A percentile compares a stretch with the other conserved stretches of the same genome.
Conservation (phyloP, 2,113 vertebrate genomes). For the Erythrolamprus reginae region DNA sequence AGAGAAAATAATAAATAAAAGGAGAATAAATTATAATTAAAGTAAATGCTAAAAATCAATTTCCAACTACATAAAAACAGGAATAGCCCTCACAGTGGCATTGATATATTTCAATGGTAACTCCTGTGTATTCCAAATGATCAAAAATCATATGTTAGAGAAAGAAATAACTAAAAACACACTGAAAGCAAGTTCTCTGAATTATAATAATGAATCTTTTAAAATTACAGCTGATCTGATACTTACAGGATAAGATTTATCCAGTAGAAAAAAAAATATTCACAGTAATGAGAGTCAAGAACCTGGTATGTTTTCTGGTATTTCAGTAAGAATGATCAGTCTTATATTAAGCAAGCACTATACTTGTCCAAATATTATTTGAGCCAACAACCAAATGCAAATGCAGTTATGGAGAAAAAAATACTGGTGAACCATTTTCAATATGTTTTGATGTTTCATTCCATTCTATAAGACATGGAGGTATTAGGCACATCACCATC, state of each 20-base stretch:
- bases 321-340: not conserved
- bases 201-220: not conserved
- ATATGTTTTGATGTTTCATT: not conserved
- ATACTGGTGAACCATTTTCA: not conserved
- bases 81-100: not conserved
- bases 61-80: not conserved
- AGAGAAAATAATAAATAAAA: too few relatives aligned
- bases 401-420: not conserved
- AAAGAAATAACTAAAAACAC: not conserved
- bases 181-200: not conserved
- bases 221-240: not conserved
- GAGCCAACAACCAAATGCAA: not conserved
- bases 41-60: not conserved
- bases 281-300: not conserved
- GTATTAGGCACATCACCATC: not conserved
- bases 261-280: not conserved
- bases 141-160: not conserved
- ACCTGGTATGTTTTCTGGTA: not conserved
- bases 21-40: not conserved
- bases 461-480: not conserved
- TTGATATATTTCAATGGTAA: not conserved
- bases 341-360: not conserved
- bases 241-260: not conserved
- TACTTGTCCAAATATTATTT: not conserved
- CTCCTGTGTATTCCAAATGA: not conserved